Percentiles rank a stretch among this genome's conserved stretches.
phyloP scores from a whole-genome alignment of 2,888 invertebrate genomes.

The Liodrosophila aerea region DNA sequence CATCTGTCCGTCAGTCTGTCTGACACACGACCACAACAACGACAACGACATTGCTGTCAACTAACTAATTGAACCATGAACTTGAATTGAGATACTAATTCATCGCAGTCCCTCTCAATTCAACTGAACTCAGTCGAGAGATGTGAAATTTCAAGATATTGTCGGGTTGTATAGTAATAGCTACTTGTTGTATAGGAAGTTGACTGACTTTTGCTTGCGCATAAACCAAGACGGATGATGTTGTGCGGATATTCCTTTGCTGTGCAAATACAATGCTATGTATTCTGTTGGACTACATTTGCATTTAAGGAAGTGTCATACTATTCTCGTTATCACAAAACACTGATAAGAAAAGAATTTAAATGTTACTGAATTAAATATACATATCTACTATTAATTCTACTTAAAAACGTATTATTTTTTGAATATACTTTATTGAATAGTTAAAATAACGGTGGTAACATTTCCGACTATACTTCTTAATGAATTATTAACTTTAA shows the following conservation, averaged over 20 bases:
- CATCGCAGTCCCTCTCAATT: slow-evolving; percentile 6
- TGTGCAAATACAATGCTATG: too few relatives aligned
- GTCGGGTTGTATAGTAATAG: neutral
- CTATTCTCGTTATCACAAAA: too few relatives aligned
- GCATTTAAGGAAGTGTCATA: too few relatives aligned
- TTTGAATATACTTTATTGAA: too few relatives aligned
- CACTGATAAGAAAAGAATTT: neutral
- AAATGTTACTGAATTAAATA: too few relatives aligned
- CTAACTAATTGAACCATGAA: slow-evolving; percentile 71
- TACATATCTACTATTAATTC: neutral
- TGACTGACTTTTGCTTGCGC: too few relatives aligned
- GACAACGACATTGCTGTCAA: slow-evolving; percentile 15
- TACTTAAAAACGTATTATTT: too few relatives aligned
- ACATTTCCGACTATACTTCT: too few relatives aligned
- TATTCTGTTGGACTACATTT: neutral
- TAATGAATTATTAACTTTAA: too few relatives aligned
- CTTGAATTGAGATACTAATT: slow-evolving; percentile 54
- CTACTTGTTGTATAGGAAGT: neutral
- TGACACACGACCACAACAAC: slow-evolving; percentile 16
- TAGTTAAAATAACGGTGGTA: too few relatives aligned
- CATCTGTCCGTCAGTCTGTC: neutral
- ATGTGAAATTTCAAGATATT: slow-evolving; percentile 15
- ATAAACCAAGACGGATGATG: too few relatives aligned
- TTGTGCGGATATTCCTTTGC: too few relatives aligned
- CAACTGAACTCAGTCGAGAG: slow-evolving; percentile 13